phyloP scores from a whole-genome alignment of 2,888 invertebrate genomes.

The Oscheius sp. region DNA sequence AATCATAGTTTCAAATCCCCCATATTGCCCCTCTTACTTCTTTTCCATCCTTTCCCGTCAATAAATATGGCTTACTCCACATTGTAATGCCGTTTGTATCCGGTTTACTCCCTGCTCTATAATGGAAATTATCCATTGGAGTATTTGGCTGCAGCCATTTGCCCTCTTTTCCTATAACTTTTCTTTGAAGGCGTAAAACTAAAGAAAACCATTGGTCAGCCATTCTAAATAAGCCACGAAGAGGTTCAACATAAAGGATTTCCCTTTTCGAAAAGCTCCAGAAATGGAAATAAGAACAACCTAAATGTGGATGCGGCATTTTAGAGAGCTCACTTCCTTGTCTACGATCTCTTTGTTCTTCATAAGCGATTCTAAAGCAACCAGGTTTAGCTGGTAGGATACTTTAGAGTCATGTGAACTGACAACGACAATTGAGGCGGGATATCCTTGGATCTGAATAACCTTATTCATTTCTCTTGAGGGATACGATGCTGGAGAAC shows the following conservation, averaged over 20 bases:
- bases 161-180: not conserved
- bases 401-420: too few species aligned
- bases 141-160: conserved; percentile 28
- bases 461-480: too few species aligned
- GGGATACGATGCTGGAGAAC: too few species aligned
- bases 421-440: too few species aligned
- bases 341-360: not conserved
- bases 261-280: conserved; percentile 33
- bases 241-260: conserved; percentile 81
- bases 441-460: too few species aligned
- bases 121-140: conserved; percentile 40
- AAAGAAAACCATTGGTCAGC: conserved; percentile 76
- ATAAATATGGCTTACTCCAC: conserved; percentile 93
- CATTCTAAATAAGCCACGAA: conserved; percentile 90
- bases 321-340: not conserved
- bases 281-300: conserved; percentile 92
- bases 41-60: conserved; percentile 73
- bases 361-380: not conserved
- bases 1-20: not conserved
- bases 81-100: conserved; percentile 85
- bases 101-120: conserved; percentile 61
- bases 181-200: too few species aligned
- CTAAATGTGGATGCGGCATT: conserved; percentile 73
- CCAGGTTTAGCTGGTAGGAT: not conserved
- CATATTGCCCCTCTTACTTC: conserved; percentile 60